Base-by-base conservation (phyloP, 2,113 vertebrate genomes). In the Carlito syrichta region DNA sequence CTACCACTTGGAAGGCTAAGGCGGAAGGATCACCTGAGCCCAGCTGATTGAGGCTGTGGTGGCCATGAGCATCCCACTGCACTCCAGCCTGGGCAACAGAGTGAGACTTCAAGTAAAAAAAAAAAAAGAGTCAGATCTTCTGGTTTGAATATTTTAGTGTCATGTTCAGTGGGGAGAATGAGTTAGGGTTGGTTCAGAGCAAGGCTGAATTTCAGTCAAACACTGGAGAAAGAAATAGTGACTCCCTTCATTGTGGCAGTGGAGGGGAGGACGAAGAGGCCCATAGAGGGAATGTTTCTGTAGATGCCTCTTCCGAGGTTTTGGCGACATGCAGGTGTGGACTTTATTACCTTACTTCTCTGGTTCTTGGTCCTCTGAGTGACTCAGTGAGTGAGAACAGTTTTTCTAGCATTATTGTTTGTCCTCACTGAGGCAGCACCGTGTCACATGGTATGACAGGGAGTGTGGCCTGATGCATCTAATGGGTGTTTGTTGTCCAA, bases 51-150 rank as follows among this genome's bases (percentile, higher is more conserved):
- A n/a, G n/a, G n/a, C n/a, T n/a, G n/a, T n/a, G n/a, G n/a, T n/a
- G n/a, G n/a, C n/a, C n/a, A n/a, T n/a, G n/a, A n/a, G n/a, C n/a
- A n/a, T n/a, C n/a, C n/a, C n/a, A n/a, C n/a, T n/a, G n/a, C n/a
- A n/a, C n/a, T n/a, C n/a, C n/a, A n/a, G n/a, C n/a, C n/a, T n/a
- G n/a, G n/a, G n/a, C n/a, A n/a, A n/a, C n/a, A n/a, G n/a, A n/a
- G n/a, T n/a, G n/a, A n/a, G n/a, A n/a, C n/a, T n/a, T n/a, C n/a
- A n/a, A n/a, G n/a, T n/a, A n/a, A n/a, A n/a, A n/a, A n/a, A n/a
- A n/a, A 11, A 54, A 50, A 56, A 22, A 6, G 2, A 40, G 8
- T 17, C n/a, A 38, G n/a, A 25, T 38, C 32, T 66, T 66, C 0
- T 17, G 48, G 30, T 52, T 74, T 92, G 23, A 71, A n/a, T 76